phyloP scores from a whole-genome alignment of 2,888 invertebrate genomes.

The Spatulosminthurus flaviceps region DNA sequence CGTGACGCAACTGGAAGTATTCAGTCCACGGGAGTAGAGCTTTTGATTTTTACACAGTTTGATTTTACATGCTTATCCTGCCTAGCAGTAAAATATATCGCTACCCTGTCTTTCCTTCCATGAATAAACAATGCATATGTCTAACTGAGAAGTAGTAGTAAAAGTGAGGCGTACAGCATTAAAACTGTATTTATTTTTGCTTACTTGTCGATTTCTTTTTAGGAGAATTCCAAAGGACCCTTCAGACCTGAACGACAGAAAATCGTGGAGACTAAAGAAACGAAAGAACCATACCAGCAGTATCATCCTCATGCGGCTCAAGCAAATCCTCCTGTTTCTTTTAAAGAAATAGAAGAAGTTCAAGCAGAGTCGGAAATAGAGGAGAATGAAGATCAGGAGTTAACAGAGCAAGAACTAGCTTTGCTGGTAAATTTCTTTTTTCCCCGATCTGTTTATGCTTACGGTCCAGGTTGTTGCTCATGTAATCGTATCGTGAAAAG shows the following conservation, averaged over 20 bases:
- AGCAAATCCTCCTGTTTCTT: constrained; percentile 36
- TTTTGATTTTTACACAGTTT: too few relatives aligned
- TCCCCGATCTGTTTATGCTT: neutral
- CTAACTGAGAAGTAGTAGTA: too few relatives aligned
- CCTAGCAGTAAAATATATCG: too few relatives aligned
- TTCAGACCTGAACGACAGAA: constrained; percentile 62
- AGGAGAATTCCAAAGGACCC: constrained; percentile 63
- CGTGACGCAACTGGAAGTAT: too few relatives aligned
- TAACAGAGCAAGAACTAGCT: constrained; percentile 66
- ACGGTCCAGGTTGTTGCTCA: too few relatives aligned
- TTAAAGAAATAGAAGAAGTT: constrained; percentile 57
- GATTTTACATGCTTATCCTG: too few relatives aligned
- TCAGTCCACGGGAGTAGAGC: too few relatives aligned
- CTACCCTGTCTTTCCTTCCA: too few relatives aligned
- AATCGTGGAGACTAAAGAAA: constrained; percentile 47
- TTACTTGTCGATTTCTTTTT: neutral
- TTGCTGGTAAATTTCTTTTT: constrained; percentile 35
- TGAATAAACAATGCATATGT: too few relatives aligned
- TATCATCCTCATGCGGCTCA: constrained; percentile 39
- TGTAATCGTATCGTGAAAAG: neutral
- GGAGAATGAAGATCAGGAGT: constrained; percentile 72
- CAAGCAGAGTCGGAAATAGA: constrained; percentile 55
- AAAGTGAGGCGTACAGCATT: too few relatives aligned
- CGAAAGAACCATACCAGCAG: constrained; percentile 45
- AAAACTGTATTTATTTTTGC: neutral